phyloP scores from a whole-genome alignment of 2,888 invertebrate species.

The Leptopilina drosophilae region DNA sequence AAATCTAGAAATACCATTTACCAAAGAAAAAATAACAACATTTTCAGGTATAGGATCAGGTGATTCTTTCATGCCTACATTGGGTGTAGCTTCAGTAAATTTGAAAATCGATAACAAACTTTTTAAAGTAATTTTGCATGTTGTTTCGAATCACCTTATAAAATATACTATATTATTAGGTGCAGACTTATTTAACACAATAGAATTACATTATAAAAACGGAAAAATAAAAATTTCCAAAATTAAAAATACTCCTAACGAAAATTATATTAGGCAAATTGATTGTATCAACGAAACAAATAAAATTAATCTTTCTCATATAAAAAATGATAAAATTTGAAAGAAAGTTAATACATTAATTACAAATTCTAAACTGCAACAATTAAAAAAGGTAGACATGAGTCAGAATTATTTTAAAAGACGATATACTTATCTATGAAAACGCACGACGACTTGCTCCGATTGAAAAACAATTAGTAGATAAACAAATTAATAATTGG shows the following conservation, averaged over 20 bases:
- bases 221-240: slow-evolving; percentile 30
- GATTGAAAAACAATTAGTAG: too few species aligned
- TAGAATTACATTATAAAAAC: slow-evolving; percentile 37
- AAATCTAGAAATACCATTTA: slow-evolving; percentile 41
- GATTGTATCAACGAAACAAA: slow-evolving; percentile 1
- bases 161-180: slow-evolving; percentile 47
- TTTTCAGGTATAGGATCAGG: slow-evolving; percentile 47
- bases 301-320: slow-evolving; percentile 44
- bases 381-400: too few species aligned
- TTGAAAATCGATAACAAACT: slow-evolving; percentile 44
- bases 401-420: too few species aligned
- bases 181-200: slow-evolving; percentile 44
- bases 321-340: slow-evolving; percentile 41
- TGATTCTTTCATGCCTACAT: slow-evolving; percentile 6
- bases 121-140: slow-evolving; percentile 45
- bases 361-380: too few species aligned
- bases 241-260: slow-evolving; percentile 29
- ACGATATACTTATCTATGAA: too few species aligned
- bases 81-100: slow-evolving; percentile 34
- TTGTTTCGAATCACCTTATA: slow-evolving; percentile 45
- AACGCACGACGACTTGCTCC: too few species aligned
- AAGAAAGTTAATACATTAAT: too few species aligned
- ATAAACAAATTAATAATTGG: slow-evolving; percentile 54
- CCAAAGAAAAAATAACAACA: slow-evolving; percentile 38
- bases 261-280: slow-evolving; percentile 29